Evolutionary conservation across 1,140 invertebrate species (phyloP).

Genomic region (Drosophila burlai): DNA sequence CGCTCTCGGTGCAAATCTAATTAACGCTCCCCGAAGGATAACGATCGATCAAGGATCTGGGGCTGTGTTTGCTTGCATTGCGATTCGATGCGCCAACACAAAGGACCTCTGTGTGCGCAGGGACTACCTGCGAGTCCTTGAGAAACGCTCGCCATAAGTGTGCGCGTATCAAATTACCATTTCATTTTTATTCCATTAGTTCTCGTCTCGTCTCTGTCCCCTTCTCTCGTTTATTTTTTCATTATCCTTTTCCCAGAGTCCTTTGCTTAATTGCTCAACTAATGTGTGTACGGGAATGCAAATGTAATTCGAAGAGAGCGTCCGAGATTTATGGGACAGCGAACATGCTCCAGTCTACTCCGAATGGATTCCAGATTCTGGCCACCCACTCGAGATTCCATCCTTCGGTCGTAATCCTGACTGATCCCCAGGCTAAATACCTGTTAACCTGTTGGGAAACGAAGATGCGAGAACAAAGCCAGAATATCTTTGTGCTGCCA

Average conservation of each 20-base stretch:
- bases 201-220: not conserved
- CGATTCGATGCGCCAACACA: constrained; percentile 67
- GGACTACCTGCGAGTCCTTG: constrained; percentile 60
- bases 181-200: constrained; percentile 45
- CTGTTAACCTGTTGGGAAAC: constrained; percentile 67
- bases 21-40: constrained; percentile 60
- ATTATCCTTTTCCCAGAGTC: constrained; percentile 47
- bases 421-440: constrained; percentile 70
- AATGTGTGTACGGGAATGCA: constrained; percentile 40
- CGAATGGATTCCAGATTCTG: constrained; percentile 41
- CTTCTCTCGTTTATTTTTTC: constrained; percentile 4
- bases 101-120: constrained; percentile 12
- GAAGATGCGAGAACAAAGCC: constrained; percentile 4
- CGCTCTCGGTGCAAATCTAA: constrained; percentile 72
- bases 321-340: constrained; percentile 53
- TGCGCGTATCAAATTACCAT: constrained; percentile 76
- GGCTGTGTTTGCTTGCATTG: constrained; percentile 53
- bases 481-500: constrained; percentile 45
- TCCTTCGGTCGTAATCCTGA: constrained; percentile 54
- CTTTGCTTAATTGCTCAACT: constrained; percentile 49
- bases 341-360: constrained; percentile 22
- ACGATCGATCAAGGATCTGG: constrained; percentile 44
- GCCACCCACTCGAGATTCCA: constrained; percentile 65
- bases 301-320: constrained; percentile 31
- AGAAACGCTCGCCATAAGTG: constrained; percentile 68